These are phyloP conservation scores for Dascillus cervinus DNA, from an alignment of 2,888 invertebrate species.

Conservation along the genomic window DNA sequence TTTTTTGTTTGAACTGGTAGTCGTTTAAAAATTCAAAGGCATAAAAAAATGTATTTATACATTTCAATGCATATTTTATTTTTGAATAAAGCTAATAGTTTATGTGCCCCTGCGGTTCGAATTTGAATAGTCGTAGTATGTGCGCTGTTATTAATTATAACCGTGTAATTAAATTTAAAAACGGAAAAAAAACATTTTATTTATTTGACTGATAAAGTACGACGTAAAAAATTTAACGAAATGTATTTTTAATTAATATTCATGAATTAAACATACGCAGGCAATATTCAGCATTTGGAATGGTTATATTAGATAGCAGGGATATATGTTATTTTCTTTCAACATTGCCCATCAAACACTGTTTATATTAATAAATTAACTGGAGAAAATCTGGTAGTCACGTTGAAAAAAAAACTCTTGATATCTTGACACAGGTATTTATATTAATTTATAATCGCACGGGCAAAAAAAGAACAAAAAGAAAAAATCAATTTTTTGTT, in stretches of 20 bases:
- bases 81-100: too few relatives aligned
- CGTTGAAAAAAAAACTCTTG: constrained; percentile 5
- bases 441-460: background rate
- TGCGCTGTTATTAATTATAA: too few relatives aligned
- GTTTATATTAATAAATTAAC: constrained; percentile 18
- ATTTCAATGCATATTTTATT: too few relatives aligned
- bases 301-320: constrained; percentile 10
- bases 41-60: too few relatives aligned
- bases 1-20: too few relatives aligned
- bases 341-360: constrained; percentile 16
- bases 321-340: constrained; percentile 15
- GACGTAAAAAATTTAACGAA: too few relatives aligned
- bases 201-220: too few relatives aligned
- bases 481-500: background rate
- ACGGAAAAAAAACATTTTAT: too few relatives aligned
- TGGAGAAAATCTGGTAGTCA: constrained; percentile 10
- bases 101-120: too few relatives aligned
- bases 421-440: background rate
- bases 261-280: constrained; percentile 8
- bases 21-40: too few relatives aligned
- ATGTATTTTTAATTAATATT: constrained; percentile 4
- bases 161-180: too few relatives aligned
- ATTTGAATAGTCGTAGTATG: too few relatives aligned
- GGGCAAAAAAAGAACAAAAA: background rate
- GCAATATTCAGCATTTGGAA: constrained; percentile 19